Evolutionary conservation across 2,113 vertebrate genomes (phyloP), one percentile per base, ranked within the genome.

Genomic region (Daubentonia madagascariensis): DNA sequence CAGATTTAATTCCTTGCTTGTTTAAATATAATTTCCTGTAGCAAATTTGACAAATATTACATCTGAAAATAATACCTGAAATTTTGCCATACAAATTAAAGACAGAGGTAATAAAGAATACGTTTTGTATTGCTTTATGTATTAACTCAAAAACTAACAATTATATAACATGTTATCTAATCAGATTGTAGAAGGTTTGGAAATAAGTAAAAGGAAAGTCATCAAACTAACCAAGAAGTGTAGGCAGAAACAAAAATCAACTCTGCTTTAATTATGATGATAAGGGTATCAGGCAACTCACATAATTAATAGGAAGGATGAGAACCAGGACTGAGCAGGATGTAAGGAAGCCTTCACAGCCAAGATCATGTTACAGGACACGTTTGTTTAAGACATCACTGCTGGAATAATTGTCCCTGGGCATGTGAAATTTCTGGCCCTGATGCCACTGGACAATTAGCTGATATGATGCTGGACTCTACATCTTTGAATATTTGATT

Each of bases 11-110:
- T n/a, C 65, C 28, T 85, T 89, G 1, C 7, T 59, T 89, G 8
- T 68, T 96, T 72, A 94, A 94, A 85, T 84, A 17, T 20, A 80
- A 59, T 70, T 96, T 96, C 30, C 28, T 89, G 32, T 79, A 87
- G 54, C 12, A 96, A 87, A 52, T 72, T 89, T 16, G n/a, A n/a
- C 52, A 88, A 50, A 37, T 67, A 67, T 35, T 40, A 10, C 76
- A 37, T 94, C 30, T 92, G n/a, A 91, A 92, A 92, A 89, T 79
- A 70, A 73, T 28, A 40, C 18, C 28, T 88, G 23, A 84, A 89
- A 96, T 92, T 86, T 84, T 96, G 6, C 72, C 45, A 59, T 25
- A 67, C 1, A 65, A 96, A 85, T 48, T 87, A 78, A 84, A 94
- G 32, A 43, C 8, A 54, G 17, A 67, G 67, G 13, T 16, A 89